Evolutionary conservation across 2,797 vertebrate species (phyloP).

Genomic region (Sphaeramia orbicularis): DNA sequence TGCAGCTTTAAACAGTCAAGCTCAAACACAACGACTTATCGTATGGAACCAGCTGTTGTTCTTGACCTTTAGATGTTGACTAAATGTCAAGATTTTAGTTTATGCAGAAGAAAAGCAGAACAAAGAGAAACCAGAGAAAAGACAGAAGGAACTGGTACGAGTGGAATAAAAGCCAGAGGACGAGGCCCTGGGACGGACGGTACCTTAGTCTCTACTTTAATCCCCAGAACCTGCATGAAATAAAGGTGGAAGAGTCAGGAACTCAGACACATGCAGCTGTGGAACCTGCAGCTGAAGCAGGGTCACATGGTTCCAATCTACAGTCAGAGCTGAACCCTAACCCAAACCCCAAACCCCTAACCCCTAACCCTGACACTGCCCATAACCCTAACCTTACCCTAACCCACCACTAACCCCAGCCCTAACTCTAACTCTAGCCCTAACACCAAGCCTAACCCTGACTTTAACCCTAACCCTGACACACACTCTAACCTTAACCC

Average conservation of each 20-base stretch:
- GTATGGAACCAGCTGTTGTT: neutral
- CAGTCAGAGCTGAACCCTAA: too few species aligned
- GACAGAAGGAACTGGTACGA: slow-evolving; percentile 20
- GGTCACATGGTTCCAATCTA: too few species aligned
- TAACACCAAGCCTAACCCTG: too few species aligned
- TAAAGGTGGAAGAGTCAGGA: slow-evolving; percentile 79
- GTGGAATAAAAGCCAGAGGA: slow-evolving; percentile 14
- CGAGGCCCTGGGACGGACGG: slow-evolving; percentile 66
- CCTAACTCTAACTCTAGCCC: too few species aligned
- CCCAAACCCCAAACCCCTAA: too few species aligned
- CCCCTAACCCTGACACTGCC: too few species aligned
- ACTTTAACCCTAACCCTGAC: too few species aligned
- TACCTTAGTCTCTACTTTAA: slow-evolving; percentile 99
- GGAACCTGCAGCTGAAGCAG: neutral
- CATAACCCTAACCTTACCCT: too few species aligned
- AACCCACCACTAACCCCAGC: too few species aligned
- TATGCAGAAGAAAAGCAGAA: neutral
- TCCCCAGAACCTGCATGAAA: slow-evolving; percentile 94
- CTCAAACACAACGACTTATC: neutral
- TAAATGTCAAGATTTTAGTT: too few species aligned
- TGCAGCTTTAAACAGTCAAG: slow-evolving; percentile 22
- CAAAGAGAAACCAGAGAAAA: neutral
- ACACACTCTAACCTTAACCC: too few species aligned
- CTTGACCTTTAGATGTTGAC: neutral
- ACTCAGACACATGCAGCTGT: slow-evolving; percentile 21